Conservation (phyloP, 2,113 vertebrate species). For the Oreochromis tanganicae region DNA sequence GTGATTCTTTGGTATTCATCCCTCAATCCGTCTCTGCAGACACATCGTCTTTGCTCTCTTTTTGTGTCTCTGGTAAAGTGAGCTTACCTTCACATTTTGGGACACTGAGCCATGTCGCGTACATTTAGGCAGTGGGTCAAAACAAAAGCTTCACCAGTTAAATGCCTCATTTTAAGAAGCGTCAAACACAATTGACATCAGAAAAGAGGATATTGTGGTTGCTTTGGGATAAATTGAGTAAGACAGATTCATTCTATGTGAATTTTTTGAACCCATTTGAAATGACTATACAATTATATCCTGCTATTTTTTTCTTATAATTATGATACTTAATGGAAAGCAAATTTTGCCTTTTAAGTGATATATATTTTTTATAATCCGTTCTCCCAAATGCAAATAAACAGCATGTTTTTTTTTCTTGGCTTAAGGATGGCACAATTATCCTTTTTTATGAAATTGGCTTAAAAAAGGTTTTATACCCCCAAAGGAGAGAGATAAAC, state of each 20-base stretch:
- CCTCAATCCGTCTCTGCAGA: not conserved
- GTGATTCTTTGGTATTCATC: slow-evolving; percentile 24
- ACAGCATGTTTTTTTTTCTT: not conserved
- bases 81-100: not conserved
- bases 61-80: not conserved
- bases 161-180: not conserved
- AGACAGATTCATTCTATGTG: not conserved
- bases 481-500: slow-evolving; percentile 47
- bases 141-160: slow-evolving; percentile 14
- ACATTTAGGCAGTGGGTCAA: slow-evolving; percentile 4
- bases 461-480: slow-evolving; percentile 49
- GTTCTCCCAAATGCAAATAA: slow-evolving; percentile 36
- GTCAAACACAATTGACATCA: not conserved
- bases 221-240: not conserved
- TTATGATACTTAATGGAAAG: not conserved
- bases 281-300: not conserved
- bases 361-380: slow-evolving; percentile 1
- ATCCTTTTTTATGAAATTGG: slow-evolving; percentile 46
- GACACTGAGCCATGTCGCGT: not conserved
- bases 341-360: not conserved
- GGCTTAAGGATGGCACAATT: slow-evolving; percentile 30
- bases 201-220: not conserved
- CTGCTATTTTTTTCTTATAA: not conserved
- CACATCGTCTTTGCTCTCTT: not conserved
- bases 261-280: not conserved